Base-by-base conservation (phyloP, 2,888 invertebrate genomes). In the Clostera curtula region DNA sequence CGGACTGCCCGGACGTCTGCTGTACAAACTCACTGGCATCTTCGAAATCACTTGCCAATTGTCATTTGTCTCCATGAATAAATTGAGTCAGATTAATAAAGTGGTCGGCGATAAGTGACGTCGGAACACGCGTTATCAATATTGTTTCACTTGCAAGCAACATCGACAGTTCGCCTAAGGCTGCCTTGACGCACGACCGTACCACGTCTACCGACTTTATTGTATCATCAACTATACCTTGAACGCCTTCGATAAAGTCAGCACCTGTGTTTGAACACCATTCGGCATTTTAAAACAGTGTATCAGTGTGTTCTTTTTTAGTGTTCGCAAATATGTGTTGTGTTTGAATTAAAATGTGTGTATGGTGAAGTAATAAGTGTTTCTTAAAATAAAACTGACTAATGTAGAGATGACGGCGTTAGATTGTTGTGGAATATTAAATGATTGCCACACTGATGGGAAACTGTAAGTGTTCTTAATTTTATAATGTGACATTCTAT, bases 41-140 rank as follows among this genome's bases (percentile, higher is more conserved):
- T 33, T 32, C 23, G 17, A 30, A 48, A 44, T 48, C 40, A 43
- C 35, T 32, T 29, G 34, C 36, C 75, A 77, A 77, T 76, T 77
- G 34, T 36, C 75, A 77, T 77, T 76, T 77, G 79, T 72, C 67
- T 70, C 44, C 62, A 57, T 61, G 67, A 67, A 65, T 66, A 80
- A 80, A 80, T 80, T 80, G 77, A 73, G 74, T 64, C 70, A 70
- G 75, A 75, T 74, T 75, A 75, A 65, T 76, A 73, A 75, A 80
- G 62, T 74, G 71, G 59, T 49, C 60, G 25, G 31, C 46, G 71
- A 72, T 73, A 70, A 72, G 63, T 76, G 74, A 72, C 70, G 72
- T 68, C 8, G 23, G 8, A 14, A 27, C 41, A 27, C 19, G 49
- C 60, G 67, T 79, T 82, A 80, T 80, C 80, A 75, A 77, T 73